Base-by-base conservation (phyloP, 2,113 vertebrate genomes). In the Anguilla rostrata region DNA sequence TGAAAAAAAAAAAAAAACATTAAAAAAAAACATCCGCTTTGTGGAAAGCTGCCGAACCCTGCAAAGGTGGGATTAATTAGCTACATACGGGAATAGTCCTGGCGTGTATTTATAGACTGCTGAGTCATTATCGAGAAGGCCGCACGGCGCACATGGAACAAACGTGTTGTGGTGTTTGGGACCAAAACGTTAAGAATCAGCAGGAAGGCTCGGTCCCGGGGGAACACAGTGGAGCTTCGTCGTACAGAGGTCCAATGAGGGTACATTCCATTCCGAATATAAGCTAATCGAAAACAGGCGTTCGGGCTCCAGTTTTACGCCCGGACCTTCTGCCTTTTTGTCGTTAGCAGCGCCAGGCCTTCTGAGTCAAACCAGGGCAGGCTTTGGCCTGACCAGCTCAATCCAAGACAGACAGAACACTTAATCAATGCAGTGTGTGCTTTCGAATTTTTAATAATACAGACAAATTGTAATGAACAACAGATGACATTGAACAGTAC, bases 191-290 rank as follows among this genome's bases (percentile, higher is more conserved):
- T 29, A 22, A 75, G 71, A 12, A 34, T 34, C 20, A 75, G 71
- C 26, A 34, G 71, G 9, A 34, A 26, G 26, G 29, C 5, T 22
- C 63, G n/a, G n/a, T 34, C 71, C 71, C 5, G n/a, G n/a, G n/a
- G 71, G 2, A 34, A 75, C 34, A 34, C 22, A 11, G 11, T 26
- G 60, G 71, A 75, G 26, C 29, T 75, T 34, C 2, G 12, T 34
- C 26, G n/a, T 75, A 75, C 6, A 75, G 4, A 75, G n/a, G 20
- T 34, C 71, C 71, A 75, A 34, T 75, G 12, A 75, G 26, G 71
- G 71, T 75, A 75, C 71, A 75, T 75, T 75, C 71, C 12, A n/a
- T 75, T n/a, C 71, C 34, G 11, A 75, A 75, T 75, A 75, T 75
- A 75, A 75, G 34, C 71, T 75, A 34, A 75, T 75, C 71, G 34